phyloP scores from a whole-genome alignment of 1,140 invertebrate species.

The Pararge aegeria region DNA sequence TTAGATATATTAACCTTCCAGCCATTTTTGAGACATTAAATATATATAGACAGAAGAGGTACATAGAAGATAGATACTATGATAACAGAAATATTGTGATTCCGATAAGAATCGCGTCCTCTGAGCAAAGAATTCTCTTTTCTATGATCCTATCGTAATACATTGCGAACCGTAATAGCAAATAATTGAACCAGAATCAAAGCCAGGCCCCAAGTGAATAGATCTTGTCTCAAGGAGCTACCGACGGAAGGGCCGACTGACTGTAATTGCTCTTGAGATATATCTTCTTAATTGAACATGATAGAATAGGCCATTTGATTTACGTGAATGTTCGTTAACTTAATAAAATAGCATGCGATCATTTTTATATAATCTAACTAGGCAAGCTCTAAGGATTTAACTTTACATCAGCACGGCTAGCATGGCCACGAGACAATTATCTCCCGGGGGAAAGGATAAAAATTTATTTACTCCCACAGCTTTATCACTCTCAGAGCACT shows the following conservation, averaged over 20 bases:
- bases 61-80: no score
- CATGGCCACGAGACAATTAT: no score
- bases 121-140: no score
- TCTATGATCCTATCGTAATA: background rate
- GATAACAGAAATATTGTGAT: no score
- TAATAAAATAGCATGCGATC: background rate
- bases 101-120: no score
- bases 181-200: background rate
- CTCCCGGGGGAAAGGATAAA: no score
- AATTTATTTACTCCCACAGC: no score
- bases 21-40: no score
- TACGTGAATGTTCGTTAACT: background rate
- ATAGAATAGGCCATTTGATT: background rate
- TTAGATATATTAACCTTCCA: no score
- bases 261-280: constrained; percentile 3
- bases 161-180: background rate
- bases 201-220: background rate
- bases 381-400: background rate
- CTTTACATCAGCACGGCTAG: no score
- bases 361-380: background rate
- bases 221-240: constrained; percentile 6
- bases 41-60: no score
- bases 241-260: background rate
- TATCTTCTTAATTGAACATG: constrained; percentile 8
- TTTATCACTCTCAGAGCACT: no score